A percentile compares a stretch with the other conserved stretches of the same genome.
These are phyloP conservation scores for Molossus alvarezi DNA, from an alignment of 2,797 vertebrate genomes.

Conservation along the genomic window DNA sequence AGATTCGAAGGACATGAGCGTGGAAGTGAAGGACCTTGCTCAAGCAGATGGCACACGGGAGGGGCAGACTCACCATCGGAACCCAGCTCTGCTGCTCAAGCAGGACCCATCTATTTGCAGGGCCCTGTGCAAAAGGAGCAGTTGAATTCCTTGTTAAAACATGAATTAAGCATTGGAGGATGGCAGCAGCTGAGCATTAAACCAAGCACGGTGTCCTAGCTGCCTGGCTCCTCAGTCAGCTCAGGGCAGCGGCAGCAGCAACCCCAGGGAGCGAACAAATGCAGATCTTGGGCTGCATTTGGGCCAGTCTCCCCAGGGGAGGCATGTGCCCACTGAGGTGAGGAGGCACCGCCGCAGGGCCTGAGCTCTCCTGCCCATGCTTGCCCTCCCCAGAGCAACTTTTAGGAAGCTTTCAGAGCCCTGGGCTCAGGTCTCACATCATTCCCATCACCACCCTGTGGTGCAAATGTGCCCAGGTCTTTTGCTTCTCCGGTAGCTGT, in stretches of 20 bases:
- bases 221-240: background rate
- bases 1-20: background rate
- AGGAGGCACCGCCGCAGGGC: background rate
- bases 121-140: background rate
- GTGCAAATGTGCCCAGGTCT: background rate
- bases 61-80: background rate
- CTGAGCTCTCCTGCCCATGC: background rate
- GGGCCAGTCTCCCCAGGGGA: background rate
- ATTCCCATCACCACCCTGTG: background rate
- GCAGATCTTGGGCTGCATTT: background rate
- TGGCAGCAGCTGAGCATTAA: background rate
- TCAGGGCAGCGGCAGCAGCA: too few species aligned
- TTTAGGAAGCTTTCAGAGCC: background rate
- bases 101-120: background rate
- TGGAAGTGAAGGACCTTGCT: background rate
- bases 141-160: background rate
- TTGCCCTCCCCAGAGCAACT: background rate
- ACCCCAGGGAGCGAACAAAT: background rate
- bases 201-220: rapidly evolving
- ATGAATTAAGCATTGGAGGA: background rate
- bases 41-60: rapidly evolving
- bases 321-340: background rate
- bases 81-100: background rate
- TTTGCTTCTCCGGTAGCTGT: background rate
- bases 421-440: background rate